Evolutionary conservation across 1,140 invertebrate genomes (phyloP), one percentile per base, ranked within the genome.

Genomic region (Trachymyrmex septentrionalis): DNA sequence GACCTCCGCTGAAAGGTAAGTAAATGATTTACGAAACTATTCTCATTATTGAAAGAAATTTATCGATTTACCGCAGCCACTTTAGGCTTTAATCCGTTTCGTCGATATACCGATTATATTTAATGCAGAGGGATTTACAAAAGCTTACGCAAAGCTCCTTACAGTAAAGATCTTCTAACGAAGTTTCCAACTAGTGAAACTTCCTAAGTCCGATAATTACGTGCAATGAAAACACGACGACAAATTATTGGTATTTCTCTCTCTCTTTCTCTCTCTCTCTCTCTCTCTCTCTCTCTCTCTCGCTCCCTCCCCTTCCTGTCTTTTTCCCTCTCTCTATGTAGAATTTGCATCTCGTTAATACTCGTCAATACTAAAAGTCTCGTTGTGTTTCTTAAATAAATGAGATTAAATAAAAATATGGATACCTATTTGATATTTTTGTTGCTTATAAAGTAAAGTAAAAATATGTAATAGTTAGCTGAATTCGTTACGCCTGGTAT

Each of bases 81-180:
- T 34, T 34, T 53, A 75, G 48, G 27, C 21, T 76, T 61, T n/a
- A 44, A 63, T 61, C 63, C 34, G 19, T 81, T 69, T 64, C 53
- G 27, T 50, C 72, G 34, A 81, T 61, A 77, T 61, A 64, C 66
- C 64, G 63, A 85, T 72, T 78, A 88, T 69, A 76, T 84, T 84
- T 66, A 90, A 89, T 85, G 69, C 48, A 59, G n/a, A 4, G n/a
- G 73, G 78, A 81, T 90, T 90, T 89, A 85, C 76, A 75, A 85
- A 87, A 75, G 73, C 86, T 84, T 85, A 61, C 27, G 53, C 67
- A 80, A 90, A 90, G 88, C 88, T 90, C 48, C 88, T 87, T 90
- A 90, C 48, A 78, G 72, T 78, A 85, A 88, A 90, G 86, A 90
- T 87, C 88, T 90, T 75, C 48, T 71, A 86, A 81, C 77, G 4